Evolutionary conservation across 2,113 vertebrate species (phyloP), one percentile per base, ranked within the genome.

Genomic region (Hymenochirus boettgeri): DNA sequence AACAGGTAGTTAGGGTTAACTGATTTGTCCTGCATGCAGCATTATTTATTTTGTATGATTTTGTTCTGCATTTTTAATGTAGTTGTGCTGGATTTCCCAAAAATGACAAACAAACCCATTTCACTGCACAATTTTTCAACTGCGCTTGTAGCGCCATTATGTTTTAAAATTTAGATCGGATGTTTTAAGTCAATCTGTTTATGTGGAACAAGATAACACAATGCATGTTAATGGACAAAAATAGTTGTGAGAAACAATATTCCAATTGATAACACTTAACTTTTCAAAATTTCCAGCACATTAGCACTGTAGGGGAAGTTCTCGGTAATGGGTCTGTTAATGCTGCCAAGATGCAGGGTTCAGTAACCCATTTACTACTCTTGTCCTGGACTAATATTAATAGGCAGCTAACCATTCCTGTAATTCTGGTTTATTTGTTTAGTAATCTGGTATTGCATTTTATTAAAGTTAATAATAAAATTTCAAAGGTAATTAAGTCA

Each of bases 21-120:
- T 75, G 70, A 74, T 55, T 5, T 69, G 65, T 81, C 77, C 55
- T 81, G 88, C 87, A 89, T 89, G 88, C 83, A 29, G 17, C 29
- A 54, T 54, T n/a, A 48, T 24, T 64, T 24, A 26, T 21, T 55
- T 55, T 56, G 35, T 47, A 52, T 27, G 31, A 53, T 31, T 64
- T 64, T 64, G 37, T 54, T n/a, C 37, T 46, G 58, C 55, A n/a
- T 83, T 85, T 80, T 83, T 79, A 73, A 74, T 72, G 76, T 83
- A 83, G 80, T 80, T 85, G 77, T 86, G 23, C 55, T 51, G 23
- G n/a, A 15, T 45, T 52, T 62, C 27, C 47, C 18, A 50, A 35
- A 33, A 4, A 57, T 24, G 6, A 27, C 27, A 57, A 22, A 22
- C 10, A 54, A 13, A 18, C 17, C 25, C 25, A 18, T 29, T 29